Conservation (phyloP, 2,113 vertebrate genomes). For the Syngnathus scovelli region DNA sequence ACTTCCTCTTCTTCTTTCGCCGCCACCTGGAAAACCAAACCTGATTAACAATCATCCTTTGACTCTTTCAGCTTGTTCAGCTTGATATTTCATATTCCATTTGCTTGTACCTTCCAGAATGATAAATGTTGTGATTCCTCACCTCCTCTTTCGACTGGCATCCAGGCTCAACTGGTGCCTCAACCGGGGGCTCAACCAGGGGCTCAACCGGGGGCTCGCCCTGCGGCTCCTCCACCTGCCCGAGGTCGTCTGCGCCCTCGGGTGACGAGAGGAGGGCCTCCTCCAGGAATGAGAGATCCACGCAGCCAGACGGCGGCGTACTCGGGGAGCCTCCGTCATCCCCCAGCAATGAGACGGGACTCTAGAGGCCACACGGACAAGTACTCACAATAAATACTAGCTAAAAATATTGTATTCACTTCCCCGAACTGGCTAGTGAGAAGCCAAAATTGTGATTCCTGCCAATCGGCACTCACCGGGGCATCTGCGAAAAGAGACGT, state of each 20-base stretch:
- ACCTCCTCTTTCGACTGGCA: constrained; percentile 39
- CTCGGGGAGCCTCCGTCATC: constrained; percentile 65
- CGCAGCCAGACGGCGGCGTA: constrained; percentile 66
- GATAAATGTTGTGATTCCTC: not conserved
- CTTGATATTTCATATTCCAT: not conserved
- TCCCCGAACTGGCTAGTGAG: not conserved
- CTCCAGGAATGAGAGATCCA: constrained; percentile 77
- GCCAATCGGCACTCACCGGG: constrained; percentile 66
- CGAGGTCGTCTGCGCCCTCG: constrained; percentile 50
- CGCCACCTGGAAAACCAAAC: constrained; percentile 17
- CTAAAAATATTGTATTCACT: not conserved
- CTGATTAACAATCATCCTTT: no score
- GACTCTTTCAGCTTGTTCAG: no score
- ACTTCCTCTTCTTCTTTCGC: constrained; percentile 55
- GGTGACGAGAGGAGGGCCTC: constrained; percentile 74
- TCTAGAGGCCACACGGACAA: constrained; percentile 46
- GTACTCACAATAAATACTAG: not conserved
- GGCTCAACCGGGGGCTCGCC: constrained; percentile 39
- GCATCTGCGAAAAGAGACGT: constrained; percentile 72
- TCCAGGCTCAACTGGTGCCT: constrained; percentile 22
- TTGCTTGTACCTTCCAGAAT: not conserved
- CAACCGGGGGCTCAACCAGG: no score
- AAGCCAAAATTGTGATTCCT: not conserved
- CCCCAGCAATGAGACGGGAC: constrained; percentile 72
- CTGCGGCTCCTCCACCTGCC: constrained; percentile 24